Evolutionary conservation across 2,113 vertebrate species (phyloP), one percentile per base, ranked within the genome.

Genomic region (Caretta caretta): DNA sequence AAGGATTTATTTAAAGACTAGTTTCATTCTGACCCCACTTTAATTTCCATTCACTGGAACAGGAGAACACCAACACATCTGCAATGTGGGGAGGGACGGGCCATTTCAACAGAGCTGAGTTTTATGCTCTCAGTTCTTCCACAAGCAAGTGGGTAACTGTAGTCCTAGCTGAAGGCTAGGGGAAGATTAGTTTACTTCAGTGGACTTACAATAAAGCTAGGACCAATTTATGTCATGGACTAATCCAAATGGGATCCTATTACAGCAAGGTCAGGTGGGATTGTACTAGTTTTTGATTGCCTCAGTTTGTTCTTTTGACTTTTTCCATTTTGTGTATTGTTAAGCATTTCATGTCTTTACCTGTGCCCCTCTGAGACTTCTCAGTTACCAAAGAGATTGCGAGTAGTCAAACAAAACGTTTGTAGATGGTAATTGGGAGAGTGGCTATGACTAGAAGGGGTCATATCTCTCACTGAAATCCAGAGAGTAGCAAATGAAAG

Each of bases 181-280:
- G 75, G 4, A 93, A 95, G 97, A 95, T 97, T 95, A 96, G 75
- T 89, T 96, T 96, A 86, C 86, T 94, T 88, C 87, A 81, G 69
- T 84, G 80, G 78, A 83, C 89, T 94, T 92, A 94, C 82, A 56
- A 85, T 59, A 53, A 48, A 88, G 62, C 48, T 83, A 48, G n/a
- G 31, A 78, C 38, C 79, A 79, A 89, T 95, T 90, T 97, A 75
- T 96, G 91, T 91, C 95, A 95, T 92, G 59, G 96, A 95, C 95
- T 98, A 98, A 96, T 97, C 97, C 93, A 89, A 88, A 79, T 86
- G 90, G 94, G 93, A 98, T 97, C 98, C 97, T 97, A 97, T 98
- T 98, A 98, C 69, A 56, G 88, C 90, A 95, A 97, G 95, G 95
- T 97, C 97, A 96, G 84, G 87, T 90, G 88, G 88, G 91, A 94